Conservation (phyloP, 2,113 vertebrate genomes). For the Paraplagusia blochii region DNA sequence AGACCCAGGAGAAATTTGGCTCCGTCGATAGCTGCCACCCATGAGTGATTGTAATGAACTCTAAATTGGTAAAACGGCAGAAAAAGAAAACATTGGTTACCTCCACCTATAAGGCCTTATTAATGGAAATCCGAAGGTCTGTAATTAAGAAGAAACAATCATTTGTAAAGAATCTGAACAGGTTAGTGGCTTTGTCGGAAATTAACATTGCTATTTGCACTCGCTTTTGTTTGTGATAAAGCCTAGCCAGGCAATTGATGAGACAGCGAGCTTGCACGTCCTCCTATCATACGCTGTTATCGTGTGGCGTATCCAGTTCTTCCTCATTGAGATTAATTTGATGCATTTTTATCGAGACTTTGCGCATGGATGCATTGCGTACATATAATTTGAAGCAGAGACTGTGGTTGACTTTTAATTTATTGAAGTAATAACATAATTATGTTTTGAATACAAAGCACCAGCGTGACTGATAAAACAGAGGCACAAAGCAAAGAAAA, state of each 20-base stretch:
- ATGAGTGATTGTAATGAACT: constrained; percentile 1
- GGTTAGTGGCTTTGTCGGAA: not conserved
- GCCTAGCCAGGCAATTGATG: not conserved
- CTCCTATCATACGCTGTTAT: constrained; percentile 6
- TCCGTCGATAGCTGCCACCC: constrained; percentile 6
- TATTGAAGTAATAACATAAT: not conserved
- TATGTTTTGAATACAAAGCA: constrained; percentile 39
- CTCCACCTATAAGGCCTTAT: constrained; percentile 5
- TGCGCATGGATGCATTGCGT: not conserved
- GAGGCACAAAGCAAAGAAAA: not conserved
- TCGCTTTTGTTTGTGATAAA: not conserved
- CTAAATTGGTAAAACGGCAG: not conserved
- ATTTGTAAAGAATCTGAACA: not conserved
- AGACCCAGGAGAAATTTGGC: constrained; percentile 13
- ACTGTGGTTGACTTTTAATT: constrained; percentile 18
- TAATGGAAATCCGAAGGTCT: not conserved
- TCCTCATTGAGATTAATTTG: not conserved
- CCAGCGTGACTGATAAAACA: constrained; percentile 17
- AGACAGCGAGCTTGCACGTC: constrained; percentile 1
- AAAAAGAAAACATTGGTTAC: constrained; percentile 4
- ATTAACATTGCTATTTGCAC: too few relatives aligned
- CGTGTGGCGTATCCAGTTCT: not conserved
- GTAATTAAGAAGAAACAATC: not conserved
- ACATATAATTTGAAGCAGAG: constrained; percentile 23
- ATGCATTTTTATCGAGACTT: not conserved